These are phyloP conservation scores for Paracentrotus lividus DNA, from an alignment of 53 echinoderm and acorn worm genomes.

Conservation along the genomic window DNA sequence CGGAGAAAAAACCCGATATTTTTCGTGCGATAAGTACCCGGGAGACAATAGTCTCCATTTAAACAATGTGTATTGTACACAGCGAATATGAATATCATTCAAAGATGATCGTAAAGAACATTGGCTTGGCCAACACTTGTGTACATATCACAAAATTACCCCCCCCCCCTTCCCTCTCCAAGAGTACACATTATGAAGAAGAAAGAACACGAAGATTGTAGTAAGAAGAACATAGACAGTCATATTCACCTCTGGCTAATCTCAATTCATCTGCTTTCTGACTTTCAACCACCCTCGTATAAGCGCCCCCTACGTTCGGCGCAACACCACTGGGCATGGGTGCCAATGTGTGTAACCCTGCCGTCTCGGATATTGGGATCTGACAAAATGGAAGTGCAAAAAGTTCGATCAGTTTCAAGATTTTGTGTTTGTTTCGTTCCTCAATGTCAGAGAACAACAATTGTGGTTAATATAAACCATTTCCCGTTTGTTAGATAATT, in stretches of 20 bases:
- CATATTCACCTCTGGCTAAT: conserved; percentile 68
- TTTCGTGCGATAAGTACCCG: neutral
- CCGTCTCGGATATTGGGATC: conserved; percentile 64
- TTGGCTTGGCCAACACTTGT: neutral
- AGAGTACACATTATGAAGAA: neutral
- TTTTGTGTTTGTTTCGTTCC: neutral
- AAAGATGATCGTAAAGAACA: neutral
- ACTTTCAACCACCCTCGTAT: conserved; percentile 57
- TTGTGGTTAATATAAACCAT: conserved; percentile 16
- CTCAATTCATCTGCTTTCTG: conserved; percentile 63
- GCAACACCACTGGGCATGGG: conserved; percentile 29
- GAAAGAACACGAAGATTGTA: neutral
- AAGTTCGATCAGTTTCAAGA: conserved; percentile 23
- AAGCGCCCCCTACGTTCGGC: conserved; percentile 68
- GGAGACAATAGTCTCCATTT: neutral
- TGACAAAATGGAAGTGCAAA: conserved; percentile 64
- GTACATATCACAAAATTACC: no score
- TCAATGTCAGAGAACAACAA: neutral
- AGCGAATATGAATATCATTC: no score
- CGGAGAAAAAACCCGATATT: no score
- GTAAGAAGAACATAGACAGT: neutral
- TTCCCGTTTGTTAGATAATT: neutral
- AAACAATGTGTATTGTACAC: no score
- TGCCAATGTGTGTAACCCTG: conserved; percentile 56
- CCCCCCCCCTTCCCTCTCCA: neutral